phyloP scores from a whole-genome alignment of 1,140 invertebrate species.

The Hyles euphorbiae region DNA sequence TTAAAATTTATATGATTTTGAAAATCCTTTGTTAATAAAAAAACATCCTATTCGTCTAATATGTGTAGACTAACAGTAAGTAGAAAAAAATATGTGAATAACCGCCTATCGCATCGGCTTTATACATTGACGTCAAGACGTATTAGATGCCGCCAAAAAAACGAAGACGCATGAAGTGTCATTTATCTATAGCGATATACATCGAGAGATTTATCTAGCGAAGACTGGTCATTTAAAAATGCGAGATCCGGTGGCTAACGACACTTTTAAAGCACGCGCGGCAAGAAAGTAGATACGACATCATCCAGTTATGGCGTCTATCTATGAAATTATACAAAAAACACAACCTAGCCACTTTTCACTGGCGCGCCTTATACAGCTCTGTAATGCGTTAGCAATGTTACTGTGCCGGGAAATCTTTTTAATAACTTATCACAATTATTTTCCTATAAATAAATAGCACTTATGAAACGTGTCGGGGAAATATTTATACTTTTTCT shows the following conservation, averaged over 20 bases:
- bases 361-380: conserved; percentile 59
- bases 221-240: too few species aligned
- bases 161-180: too few species aligned
- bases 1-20: too few species aligned
- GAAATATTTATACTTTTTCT: not conserved
- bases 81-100: too few species aligned
- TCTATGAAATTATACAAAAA: conserved; percentile 65
- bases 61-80: too few species aligned
- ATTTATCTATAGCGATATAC: too few species aligned
- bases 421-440: conserved; percentile 14
- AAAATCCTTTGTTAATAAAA: too few species aligned
- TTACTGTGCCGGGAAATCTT: conserved; percentile 54
- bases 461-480: not conserved
- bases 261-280: conserved; percentile 25
- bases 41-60: too few species aligned
- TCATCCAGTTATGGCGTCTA: conserved; percentile 50
- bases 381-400: conserved; percentile 45
- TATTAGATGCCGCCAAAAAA: too few species aligned
- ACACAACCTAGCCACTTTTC: conserved; percentile 51
- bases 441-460: conserved; percentile 12
- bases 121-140: too few species aligned
- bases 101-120: too few species aligned
- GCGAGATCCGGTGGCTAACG: conserved; percentile 6
- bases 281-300: conserved; percentile 50
- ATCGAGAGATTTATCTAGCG: too few species aligned